Evolutionary conservation across 2,113 vertebrate genomes (phyloP).

Genomic region (Eulemur rufifrons): DNA sequence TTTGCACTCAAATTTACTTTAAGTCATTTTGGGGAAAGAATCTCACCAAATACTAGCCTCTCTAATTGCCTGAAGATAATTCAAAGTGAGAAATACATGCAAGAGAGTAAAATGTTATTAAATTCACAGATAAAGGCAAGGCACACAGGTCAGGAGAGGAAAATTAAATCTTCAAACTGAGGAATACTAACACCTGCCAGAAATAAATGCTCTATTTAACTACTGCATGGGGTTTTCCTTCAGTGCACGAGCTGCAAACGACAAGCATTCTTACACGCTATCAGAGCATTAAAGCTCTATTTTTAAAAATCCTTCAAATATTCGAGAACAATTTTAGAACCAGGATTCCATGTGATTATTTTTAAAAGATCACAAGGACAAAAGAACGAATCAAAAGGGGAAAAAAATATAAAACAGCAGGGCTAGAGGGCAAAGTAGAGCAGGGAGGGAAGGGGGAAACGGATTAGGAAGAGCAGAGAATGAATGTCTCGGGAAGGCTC

Average conservation of each 20-base stretch:
- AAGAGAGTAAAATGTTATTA: slow-evolving; percentile 2
- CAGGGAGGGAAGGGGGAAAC: neutral
- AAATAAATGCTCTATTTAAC: neutral
- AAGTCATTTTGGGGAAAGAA: neutral
- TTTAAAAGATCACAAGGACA: slow-evolving; percentile 28
- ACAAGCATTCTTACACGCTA: neutral
- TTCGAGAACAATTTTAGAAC: slow-evolving; percentile 25
- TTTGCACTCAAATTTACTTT: slow-evolving; percentile 3
- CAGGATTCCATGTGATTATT: slow-evolving; percentile 23
- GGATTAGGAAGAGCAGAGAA: too few species aligned
- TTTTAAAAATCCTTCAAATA: slow-evolving; percentile 49
- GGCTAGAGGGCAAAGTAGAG: neutral
- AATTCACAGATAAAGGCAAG: neutral
- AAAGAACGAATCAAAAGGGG: slow-evolving; percentile 2
- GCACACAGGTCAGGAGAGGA: neutral
- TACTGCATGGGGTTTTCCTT: neutral
- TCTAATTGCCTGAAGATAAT: slow-evolving; percentile 8
- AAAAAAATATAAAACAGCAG: neutral
- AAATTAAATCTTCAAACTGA: slow-evolving; percentile 5
- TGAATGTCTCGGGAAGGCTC: accelerated
- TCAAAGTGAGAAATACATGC: neutral
- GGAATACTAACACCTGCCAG: neutral
- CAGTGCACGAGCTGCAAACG: neutral
- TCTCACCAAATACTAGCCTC: neutral
- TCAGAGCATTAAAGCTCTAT: neutral